Evolutionary conservation across 2,888 invertebrate genomes (phyloP), one percentile per base, ranked within the genome.

Genomic region (Diarsia brunnea): DNA sequence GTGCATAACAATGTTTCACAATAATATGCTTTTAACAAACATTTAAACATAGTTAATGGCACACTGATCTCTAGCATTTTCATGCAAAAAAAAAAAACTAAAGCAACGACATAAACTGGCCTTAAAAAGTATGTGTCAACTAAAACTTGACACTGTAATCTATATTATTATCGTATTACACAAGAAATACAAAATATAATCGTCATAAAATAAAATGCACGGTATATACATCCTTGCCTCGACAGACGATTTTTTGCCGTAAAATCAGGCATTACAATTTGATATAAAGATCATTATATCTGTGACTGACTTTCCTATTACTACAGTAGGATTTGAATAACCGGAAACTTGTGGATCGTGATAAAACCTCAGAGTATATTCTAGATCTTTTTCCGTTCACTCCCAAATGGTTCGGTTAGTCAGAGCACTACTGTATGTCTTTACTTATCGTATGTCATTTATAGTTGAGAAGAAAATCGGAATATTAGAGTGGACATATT

Each of bases 401-500:
- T 72, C 53, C 55, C 63, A 63, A 73, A 63, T 61, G 49, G 43
- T 51, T 45, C 31, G n/a, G 31, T 31, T 68, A 65, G 7, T 49
- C n/a, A 70, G 21, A 14, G 68, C 58, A 38, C n/a, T 45, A 82
- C 70, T 73, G 64, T 61, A 75, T 75, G 69, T 76, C 60, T 60
- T 67, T 77, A 75, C 38, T 51, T 61, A 72, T 24, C 21, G 47
- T 70, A 78, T 82, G 85, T 73, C 70, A 73, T 85, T 85, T 82
- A 70, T 70, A 64, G 53, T 79, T 82, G 69, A 79, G 78, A 75
- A 84, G 81, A 82, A 72, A 73, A 78, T 70, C n/a, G 69, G 75
- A 80, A 86, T 80, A 80, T 80, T 81, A 87, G 86, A 85, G 79
- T 86, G 78, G 70, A 81, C 75, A 89, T 81, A 87, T 91, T 89